These are phyloP conservation scores for Magallana ariakensis DNA, from an alignment of 1,140 invertebrate species.

Conservation along the genomic window DNA sequence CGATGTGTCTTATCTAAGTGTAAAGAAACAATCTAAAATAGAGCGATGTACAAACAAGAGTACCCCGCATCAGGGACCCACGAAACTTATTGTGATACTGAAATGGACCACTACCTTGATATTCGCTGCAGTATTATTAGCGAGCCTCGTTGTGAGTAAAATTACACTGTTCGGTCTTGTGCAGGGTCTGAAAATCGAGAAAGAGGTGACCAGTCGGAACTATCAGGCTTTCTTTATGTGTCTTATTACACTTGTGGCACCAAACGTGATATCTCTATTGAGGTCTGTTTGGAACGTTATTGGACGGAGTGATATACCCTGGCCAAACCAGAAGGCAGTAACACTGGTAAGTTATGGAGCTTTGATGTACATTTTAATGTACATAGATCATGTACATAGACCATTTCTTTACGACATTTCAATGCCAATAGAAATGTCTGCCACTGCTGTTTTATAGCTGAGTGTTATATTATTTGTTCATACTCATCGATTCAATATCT, in stretches of 20 bases:
- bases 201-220: not conserved
- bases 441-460: too few species aligned
- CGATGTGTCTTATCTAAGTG: not conserved
- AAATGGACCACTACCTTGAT: constrained; percentile 49
- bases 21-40: not conserved
- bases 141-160: constrained; percentile 40
- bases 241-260: constrained; percentile 39
- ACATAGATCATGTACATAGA: not conserved
- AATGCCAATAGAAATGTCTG: too few species aligned
- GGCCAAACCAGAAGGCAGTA: constrained; percentile 37
- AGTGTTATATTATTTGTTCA: too few species aligned
- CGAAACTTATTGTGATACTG: constrained; percentile 40
- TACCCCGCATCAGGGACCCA: not conserved
- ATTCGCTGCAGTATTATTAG: constrained; percentile 35
- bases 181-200: not conserved
- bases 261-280: constrained; percentile 38
- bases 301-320: constrained; percentile 40
- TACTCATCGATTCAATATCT: too few species aligned
- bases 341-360: constrained; percentile 6
- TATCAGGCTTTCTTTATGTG: constrained; percentile 31
- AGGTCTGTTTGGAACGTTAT: constrained; percentile 40
- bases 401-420: too few species aligned
- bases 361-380: not conserved
- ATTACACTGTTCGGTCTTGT: constrained; percentile 39
- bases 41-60: not conserved